Conservation (phyloP, 2,888 invertebrate species). For the Arrhopalites spinosus region DNA sequence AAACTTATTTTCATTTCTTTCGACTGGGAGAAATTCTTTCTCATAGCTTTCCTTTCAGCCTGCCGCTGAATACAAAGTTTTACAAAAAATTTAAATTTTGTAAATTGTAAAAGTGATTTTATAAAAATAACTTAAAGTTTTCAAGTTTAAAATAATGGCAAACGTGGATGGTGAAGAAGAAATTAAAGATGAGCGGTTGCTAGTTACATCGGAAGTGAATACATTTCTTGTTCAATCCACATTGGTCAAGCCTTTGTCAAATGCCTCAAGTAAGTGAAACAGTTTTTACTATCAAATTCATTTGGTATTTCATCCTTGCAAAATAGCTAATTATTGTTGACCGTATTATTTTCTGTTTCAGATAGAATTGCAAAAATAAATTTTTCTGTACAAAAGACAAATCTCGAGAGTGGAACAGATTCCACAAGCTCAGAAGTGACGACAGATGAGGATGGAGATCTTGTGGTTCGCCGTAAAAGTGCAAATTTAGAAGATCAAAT, state of each 20-base stretch:
- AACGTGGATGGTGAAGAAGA: too few species aligned
- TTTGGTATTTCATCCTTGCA: background rate
- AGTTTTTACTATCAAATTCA: too few species aligned
- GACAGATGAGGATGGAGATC: constrained; percentile 33
- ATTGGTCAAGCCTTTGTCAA: constrained; percentile 36
- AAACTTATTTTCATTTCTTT: too few species aligned
- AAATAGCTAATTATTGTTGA: background rate
- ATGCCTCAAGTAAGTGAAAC: constrained; percentile 34
- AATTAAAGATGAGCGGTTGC: too few species aligned
- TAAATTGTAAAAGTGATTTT: too few species aligned
- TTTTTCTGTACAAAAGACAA: constrained; percentile 41
- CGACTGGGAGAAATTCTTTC: too few species aligned
- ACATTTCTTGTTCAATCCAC: constrained; percentile 39
- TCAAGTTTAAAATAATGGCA: too few species aligned
- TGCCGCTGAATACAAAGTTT: too few species aligned
- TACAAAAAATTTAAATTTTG: too few species aligned
- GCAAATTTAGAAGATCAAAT: background rate
- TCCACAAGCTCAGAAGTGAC: background rate
- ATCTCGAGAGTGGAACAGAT: background rate
- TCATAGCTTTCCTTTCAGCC: too few species aligned
- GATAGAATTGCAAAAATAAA: constrained; percentile 43
- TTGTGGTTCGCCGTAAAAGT: constrained; percentile 9
- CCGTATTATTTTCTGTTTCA: constrained; percentile 9
- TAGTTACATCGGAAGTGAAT: constrained; percentile 51
- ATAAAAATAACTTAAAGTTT: too few species aligned